Base-by-base conservation (phyloP, 2,113 vertebrate genomes). In the Grallaria varia region DNA sequence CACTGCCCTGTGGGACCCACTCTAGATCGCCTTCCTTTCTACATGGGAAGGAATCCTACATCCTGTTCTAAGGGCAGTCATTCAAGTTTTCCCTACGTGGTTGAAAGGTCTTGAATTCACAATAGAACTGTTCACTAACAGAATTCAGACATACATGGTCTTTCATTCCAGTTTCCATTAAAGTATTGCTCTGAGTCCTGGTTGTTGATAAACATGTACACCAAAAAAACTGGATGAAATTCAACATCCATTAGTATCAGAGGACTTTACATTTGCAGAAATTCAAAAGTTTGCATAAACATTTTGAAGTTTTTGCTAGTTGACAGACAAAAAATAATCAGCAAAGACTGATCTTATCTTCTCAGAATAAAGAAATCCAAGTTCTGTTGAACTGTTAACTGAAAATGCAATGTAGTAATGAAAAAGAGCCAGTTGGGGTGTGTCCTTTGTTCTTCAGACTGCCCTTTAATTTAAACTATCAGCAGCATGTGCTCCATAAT, bases 351-450 rank as follows among this genome's bases (percentile, higher is more conserved):
- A 37, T 39, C 14, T 28, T 62, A 37, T 45, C 53, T 71, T 75
- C n/a, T 68, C 35, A 76, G 40, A 72, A 52, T 45, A 73, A 79
- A 79, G 23, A 79, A 90, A 85, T 42, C 11, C 14, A 56, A 40
- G 4, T 60, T 85, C 33, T 64, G 3, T 14, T 72, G 67, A 53
- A 69, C 27, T 60, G 30, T 56, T 92, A 89, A 30, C 28, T 50
- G 12, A 67, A 33, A 80, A 68, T 39, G 19, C 0, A 0, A 17
- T 66, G 5, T 44, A 28, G 15, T 31, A 21, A 53, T 33, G 47
- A 59, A 63, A 93, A 37, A 63, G 6, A 83, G 2, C 3, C 67
- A 74, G 25, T 0, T 47, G 21, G 23, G 4, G 8, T 50, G 14
- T 47, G 23, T 37, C 12, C 50, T 42, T 63, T 87, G 21, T 35